These are phyloP conservation scores for Ciconia nigra DNA, from an alignment of 2,797 vertebrate species.

Conservation along the genomic window DNA sequence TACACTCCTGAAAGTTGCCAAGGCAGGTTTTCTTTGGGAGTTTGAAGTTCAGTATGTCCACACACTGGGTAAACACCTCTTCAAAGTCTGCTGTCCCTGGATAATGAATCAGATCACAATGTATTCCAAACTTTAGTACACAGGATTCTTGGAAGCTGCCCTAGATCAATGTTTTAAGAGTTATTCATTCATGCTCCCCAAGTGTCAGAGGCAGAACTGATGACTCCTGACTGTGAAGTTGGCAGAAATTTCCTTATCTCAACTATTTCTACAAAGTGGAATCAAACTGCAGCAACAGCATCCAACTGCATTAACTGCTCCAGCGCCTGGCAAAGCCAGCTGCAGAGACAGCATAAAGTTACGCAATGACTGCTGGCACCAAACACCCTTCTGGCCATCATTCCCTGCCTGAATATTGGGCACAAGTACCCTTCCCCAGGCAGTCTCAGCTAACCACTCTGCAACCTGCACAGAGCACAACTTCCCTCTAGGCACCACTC, in stretches of 20 bases:
- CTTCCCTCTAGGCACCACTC: neutral
- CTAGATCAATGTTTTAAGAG: neutral
- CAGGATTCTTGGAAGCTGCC: constrained; percentile 18
- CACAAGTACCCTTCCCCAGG: neutral
- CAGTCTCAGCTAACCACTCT: neutral
- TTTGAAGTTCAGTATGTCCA: neutral
- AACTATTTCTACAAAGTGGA: neutral
- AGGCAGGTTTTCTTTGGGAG: neutral
- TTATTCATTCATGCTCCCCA: constrained; percentile 6
- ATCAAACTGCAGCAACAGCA: neutral
- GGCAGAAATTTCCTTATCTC: neutral
- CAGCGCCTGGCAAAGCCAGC: neutral
- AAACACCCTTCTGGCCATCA: neutral
- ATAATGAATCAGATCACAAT: neutral
- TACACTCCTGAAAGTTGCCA: neutral
- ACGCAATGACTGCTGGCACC: neutral
- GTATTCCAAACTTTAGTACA: neutral
- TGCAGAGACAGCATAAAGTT: neutral
- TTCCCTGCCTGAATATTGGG: neutral
- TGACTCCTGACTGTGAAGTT: neutral
- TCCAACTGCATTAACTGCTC: neutral
- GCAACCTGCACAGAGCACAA: neutral
- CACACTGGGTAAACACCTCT: neutral
- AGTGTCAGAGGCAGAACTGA: neutral
- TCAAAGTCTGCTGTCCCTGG: neutral